Conservation (phyloP, 2,113 vertebrate species). For the Gnathochromis pfefferi region DNA sequence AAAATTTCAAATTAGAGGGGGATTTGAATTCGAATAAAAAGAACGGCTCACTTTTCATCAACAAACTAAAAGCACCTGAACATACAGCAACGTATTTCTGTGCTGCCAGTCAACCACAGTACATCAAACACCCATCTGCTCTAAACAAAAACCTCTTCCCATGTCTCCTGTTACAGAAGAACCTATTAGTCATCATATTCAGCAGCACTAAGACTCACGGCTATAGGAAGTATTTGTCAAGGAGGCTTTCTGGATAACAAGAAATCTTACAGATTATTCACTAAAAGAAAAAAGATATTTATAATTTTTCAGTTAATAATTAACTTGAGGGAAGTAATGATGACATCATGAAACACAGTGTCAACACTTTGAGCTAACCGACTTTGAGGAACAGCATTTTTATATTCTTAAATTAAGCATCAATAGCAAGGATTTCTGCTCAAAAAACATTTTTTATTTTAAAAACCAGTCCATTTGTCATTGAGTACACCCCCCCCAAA, state of each 20-base stretch:
- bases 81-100: conserved; percentile 45
- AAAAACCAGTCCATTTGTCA: not conserved
- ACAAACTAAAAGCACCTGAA: not conserved
- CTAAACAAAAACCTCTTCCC: not conserved
- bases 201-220: not conserved
- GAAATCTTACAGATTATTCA: not conserved
- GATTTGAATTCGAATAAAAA: conserved; percentile 8
- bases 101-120: conserved; percentile 27
- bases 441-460: not conserved
- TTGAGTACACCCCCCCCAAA: fast-evolving
- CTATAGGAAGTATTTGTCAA: not conserved
- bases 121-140: not conserved
- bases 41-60: not conserved
- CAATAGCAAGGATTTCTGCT: not conserved
- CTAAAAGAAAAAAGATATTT: not conserved
- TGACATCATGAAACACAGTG: not conserved
- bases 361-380: not conserved
- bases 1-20: conserved; percentile 8
- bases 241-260: not conserved
- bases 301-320: not conserved
- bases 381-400: not conserved
- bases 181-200: not conserved
- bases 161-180: not conserved
- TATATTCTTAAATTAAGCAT: not conserved
- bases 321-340: not conserved